Evolutionary conservation across 2,888 invertebrate species (phyloP).

Genomic region (Acanthosoma haemorrhoidale): DNA sequence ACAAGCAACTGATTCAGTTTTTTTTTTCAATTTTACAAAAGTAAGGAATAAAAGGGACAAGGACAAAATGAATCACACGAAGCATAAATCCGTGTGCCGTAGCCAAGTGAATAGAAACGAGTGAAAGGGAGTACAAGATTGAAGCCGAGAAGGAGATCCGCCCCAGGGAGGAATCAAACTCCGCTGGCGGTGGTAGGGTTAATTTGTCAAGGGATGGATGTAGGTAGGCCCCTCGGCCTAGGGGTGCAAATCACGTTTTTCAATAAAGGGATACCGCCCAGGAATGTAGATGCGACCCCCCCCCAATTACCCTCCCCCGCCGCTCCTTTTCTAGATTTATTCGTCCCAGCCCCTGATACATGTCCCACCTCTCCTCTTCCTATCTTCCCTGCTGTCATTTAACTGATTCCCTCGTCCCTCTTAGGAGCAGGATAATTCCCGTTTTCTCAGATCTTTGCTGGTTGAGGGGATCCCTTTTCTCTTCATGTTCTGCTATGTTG

Average conservation of each 20-base stretch:
- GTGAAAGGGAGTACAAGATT: conserved; percentile 4
- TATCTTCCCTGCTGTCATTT: not conserved
- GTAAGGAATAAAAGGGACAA: not conserved
- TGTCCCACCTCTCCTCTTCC: not conserved
- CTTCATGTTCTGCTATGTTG: too few species aligned
- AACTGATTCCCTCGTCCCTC: not conserved
- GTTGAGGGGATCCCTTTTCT: too few species aligned
- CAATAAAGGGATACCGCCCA: conserved; percentile 6
- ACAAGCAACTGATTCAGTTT: too few species aligned
- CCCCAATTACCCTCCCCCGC: not conserved
- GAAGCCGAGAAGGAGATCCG: not conserved
- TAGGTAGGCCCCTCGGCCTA: not conserved
- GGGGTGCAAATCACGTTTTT: conserved; percentile 27
- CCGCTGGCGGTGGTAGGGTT: not conserved
- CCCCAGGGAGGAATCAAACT: not conserved
- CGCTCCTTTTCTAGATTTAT: not conserved
- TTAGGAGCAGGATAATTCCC: not conserved
- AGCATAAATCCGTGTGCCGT: conserved; percentile 1
- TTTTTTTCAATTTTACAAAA: too few species aligned
- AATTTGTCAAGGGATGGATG: conserved; percentile 11
- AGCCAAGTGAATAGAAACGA: not conserved
- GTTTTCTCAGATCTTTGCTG: too few species aligned
- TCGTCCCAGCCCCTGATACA: not conserved
- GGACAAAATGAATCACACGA: not conserved
- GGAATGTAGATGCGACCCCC: conserved; percentile 9